Percentiles rank a stretch among this genome's conserved stretches.
phyloP scores from a whole-genome alignment of 2,888 invertebrate species.

The Vannuccia rotundouncinata region DNA sequence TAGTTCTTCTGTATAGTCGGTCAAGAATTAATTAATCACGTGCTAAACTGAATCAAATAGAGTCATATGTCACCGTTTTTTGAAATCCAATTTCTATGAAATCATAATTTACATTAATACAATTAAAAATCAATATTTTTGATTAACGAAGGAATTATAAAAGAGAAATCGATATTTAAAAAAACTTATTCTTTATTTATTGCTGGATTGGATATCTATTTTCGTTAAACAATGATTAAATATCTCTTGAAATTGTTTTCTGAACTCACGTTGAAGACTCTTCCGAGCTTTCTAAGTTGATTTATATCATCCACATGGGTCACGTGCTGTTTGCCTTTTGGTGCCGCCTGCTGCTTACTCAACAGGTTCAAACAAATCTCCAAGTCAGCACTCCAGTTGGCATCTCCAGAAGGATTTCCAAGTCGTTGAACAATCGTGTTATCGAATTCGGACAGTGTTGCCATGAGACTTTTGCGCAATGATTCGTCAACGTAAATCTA shows the following conservation, averaged over 20 bases:
- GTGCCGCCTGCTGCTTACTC: neutral
- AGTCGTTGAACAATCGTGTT: neutral
- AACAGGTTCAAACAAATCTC: neutral
- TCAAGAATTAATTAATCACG: too few relatives aligned
- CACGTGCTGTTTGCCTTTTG: neutral
- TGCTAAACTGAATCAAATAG: too few relatives aligned
- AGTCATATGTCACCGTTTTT: too few relatives aligned
- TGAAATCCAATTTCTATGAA: too few relatives aligned
- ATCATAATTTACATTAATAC: too few relatives aligned
- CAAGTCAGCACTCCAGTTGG: neutral
- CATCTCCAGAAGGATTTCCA: neutral
- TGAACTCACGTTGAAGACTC: neutral
- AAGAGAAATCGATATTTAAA: too few relatives aligned
- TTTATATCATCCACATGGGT: neutral
- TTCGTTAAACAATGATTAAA: neutral
- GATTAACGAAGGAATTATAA: too few relatives aligned
- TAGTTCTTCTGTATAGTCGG: too few relatives aligned
- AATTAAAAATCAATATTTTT: too few relatives aligned
- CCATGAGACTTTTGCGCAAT: neutral
- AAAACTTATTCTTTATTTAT: too few relatives aligned
- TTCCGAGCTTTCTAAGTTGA: neutral
- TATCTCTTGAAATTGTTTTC: neutral
- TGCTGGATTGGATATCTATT: too few relatives aligned
- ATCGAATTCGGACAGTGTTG: neutral
- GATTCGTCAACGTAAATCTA: neutral